These are phyloP conservation scores for Cinclus cinclus DNA, from an alignment of 2,113 vertebrate species.

Conservation along the genomic window DNA sequence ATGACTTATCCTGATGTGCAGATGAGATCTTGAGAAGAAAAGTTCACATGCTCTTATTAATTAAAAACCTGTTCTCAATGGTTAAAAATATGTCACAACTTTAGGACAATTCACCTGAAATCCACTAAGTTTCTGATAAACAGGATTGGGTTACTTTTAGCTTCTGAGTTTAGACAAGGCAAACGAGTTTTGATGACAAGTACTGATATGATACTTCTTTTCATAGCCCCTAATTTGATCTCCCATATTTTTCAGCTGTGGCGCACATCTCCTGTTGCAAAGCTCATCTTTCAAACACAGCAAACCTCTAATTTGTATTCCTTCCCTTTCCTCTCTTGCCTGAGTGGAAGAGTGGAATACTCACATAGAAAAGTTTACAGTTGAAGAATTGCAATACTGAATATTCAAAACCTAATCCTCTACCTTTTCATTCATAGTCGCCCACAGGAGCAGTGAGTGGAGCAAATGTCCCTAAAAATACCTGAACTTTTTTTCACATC, in stretches of 20 bases:
- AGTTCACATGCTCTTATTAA: conserved; percentile 36
- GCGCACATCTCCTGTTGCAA: background rate
- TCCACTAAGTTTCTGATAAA: background rate
- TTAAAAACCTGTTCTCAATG: background rate
- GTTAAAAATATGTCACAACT: conserved; percentile 21
- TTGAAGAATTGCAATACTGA: background rate
- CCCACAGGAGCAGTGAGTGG: background rate
- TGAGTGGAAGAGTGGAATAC: background rate
- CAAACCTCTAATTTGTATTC: background rate
- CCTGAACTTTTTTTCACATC: background rate
- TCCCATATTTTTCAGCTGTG: background rate
- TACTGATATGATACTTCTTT: background rate
- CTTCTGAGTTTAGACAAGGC: background rate
- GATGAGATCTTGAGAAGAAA: conserved; percentile 4
- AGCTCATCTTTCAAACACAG: background rate
- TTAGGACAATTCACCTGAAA: conserved; percentile 10
- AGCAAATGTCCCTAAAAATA: background rate
- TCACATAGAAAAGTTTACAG: background rate
- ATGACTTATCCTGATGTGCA: background rate
- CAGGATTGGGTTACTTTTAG: background rate
- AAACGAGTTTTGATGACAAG: background rate
- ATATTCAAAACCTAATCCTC: background rate
- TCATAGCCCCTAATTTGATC: background rate
- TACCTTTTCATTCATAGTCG: background rate
- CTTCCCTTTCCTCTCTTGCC: background rate